Percentiles rank a stretch among this genome's conserved stretches.
phyloP scores from a whole-genome alignment of 2,888 invertebrate genomes.

The Xestoiulus laeticollis region DNA sequence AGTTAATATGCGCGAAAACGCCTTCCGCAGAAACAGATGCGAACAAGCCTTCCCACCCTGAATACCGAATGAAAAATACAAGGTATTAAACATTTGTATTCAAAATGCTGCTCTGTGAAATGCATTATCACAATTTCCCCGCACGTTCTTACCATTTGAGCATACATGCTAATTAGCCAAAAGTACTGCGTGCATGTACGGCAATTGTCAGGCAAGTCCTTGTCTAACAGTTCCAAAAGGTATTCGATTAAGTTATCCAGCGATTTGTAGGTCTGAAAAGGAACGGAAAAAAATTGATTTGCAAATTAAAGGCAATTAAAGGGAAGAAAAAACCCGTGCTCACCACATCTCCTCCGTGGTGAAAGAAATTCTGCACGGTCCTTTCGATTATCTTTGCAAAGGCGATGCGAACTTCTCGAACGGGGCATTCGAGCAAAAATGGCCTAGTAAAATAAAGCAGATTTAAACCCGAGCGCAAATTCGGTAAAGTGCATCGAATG shows the following conservation, averaged over 20 bases:
- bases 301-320: background rate
- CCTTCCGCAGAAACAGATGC: constrained; percentile 64
- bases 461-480: background rate
- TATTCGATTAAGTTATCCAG: constrained; percentile 61
- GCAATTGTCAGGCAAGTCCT: constrained; percentile 65
- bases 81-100: too few relatives aligned
- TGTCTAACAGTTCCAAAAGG: constrained; percentile 63
- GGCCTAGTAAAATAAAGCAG: constrained; percentile 60
- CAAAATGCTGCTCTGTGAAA: too few relatives aligned
- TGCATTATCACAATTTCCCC: too few relatives aligned
- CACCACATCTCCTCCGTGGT: constrained; percentile 53
- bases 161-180: constrained; percentile 63
- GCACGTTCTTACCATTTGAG: constrained; percentile 63
- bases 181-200: constrained; percentile 66
- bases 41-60: constrained; percentile 65
- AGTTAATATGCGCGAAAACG: constrained; percentile 63
- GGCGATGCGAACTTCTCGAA: constrained; percentile 63
- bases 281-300: constrained; percentile 45
- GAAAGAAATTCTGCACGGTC: constrained; percentile 61
- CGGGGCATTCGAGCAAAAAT: constrained; percentile 65
- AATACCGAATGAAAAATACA: too few relatives aligned
- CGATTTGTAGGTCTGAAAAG: constrained; percentile 49
- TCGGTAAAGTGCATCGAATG: background rate
- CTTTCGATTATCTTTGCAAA: constrained; percentile 63
- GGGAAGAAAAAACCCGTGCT: constrained; percentile 10